Base-by-base conservation (phyloP, 2,113 vertebrate species). In the Lophius piscatorius region DNA sequence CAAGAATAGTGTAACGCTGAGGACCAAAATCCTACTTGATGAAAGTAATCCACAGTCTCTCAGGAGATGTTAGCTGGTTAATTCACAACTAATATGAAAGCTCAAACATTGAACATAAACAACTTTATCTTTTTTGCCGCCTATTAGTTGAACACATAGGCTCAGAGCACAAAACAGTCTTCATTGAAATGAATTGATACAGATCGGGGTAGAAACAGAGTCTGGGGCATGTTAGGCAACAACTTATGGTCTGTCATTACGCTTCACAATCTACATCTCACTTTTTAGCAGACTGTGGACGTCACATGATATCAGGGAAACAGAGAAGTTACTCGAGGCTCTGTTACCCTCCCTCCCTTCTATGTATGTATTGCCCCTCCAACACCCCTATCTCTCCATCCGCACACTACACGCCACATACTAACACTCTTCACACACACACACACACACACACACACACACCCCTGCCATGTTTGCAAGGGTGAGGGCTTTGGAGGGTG, bases 401-500 rank as follows among this genome's bases (percentile, higher is more conserved):
- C 10, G 10, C 31, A 3, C 21, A 12, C 13, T 24, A 6, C 41
- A 40, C 34, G 22, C 33, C 31, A 3, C 42, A 18, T 17, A 21
- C n/a, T 55, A 3, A 39, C 42, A 24, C 21, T 38, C 29, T 5
- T 14, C 68, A 52, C 31, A 22, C 18, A n/a, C 20, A 1, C 44
- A 46, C 44, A 5, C 11, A 10, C 45, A 47, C 26, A 24, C 40
- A 44, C 49, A 42, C 18, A 46, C 36, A 26, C 63, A 38, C 35
- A 21, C 56, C 36, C 23, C 16, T 81, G 76, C 82, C 73, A 82
- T 78, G 87, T 82, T 82, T 79, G 84, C 63, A 65, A 57, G 72
- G 85, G 86, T 63, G 62, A 78, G 82, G 79, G 86, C 83, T 88
- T 74, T 86, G 87, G 81, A 89, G 84, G 89, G 86, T 92, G 91